These are phyloP conservation scores for Grapholita molesta DNA, from an alignment of 1,140 invertebrate genomes.

Conservation along the genomic window DNA sequence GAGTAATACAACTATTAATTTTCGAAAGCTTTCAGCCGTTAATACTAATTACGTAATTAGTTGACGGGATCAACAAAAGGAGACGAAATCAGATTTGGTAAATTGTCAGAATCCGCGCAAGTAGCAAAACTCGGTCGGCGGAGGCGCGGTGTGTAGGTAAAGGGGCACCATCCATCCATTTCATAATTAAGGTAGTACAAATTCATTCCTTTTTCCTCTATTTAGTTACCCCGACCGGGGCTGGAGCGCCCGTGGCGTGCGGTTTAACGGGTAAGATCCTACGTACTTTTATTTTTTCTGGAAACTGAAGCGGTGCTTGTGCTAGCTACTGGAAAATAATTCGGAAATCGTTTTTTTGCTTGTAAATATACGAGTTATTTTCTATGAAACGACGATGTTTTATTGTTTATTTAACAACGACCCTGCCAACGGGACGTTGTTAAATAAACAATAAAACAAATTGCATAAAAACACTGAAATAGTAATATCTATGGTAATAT, in stretches of 20 bases:
- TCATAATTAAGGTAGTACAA: slow-evolving; percentile 35
- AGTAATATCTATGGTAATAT: too few species aligned
- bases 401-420: too few species aligned
- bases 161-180: slow-evolving; percentile 27
- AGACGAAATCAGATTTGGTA: neutral
- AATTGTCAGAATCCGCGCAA: neutral
- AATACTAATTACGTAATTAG: neutral
- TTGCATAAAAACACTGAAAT: too few species aligned
- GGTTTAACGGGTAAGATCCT: slow-evolving; percentile 25
- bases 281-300: slow-evolving; percentile 18
- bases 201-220: slow-evolving; percentile 22
- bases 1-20: neutral
- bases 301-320: neutral
- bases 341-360: neutral
- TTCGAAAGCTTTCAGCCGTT: neutral
- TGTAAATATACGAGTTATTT: neutral
- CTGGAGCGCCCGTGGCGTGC: slow-evolving; percentile 22
- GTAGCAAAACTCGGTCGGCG: neutral
- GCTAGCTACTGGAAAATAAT: neutral
- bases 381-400: neutral
- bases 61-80: neutral
- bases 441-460: too few species aligned
- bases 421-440: too few species aligned
- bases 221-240: slow-evolving; percentile 23
- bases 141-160: neutral